phyloP scores from a whole-genome alignment of 2,113 vertebrate genomes.

The Antechinus flavipes region DNA sequence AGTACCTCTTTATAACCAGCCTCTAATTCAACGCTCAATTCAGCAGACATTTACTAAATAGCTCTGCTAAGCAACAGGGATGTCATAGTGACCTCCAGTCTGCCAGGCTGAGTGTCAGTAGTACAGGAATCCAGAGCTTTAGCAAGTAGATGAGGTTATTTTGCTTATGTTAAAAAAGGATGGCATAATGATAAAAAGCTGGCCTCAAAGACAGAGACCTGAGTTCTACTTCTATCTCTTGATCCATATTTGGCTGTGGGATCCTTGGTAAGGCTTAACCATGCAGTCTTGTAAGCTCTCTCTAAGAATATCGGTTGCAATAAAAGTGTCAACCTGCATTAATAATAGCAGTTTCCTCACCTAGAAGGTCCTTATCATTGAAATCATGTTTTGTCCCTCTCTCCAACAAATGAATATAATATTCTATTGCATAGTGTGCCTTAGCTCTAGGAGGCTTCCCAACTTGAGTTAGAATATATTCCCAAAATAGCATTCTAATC shows the following conservation, averaged over 20 bases:
- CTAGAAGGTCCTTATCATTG: neutral
- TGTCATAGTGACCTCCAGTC: neutral
- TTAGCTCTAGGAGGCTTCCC: neutral
- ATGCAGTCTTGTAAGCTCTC: neutral
- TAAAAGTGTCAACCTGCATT: neutral
- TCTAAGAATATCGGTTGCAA: neutral
- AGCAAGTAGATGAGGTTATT: neutral
- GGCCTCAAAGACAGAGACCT: neutral
- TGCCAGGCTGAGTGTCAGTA: neutral
- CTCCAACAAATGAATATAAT: neutral
- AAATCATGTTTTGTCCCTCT: neutral
- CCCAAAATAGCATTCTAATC: neutral
- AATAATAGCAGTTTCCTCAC: neutral
- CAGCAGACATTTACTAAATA: neutral
- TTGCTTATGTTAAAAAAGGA: neutral
- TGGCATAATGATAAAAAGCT: neutral
- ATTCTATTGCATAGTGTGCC: neutral
- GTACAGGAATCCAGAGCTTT: neutral
- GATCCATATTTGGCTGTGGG: neutral
- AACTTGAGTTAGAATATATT: neutral
- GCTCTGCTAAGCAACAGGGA: neutral
- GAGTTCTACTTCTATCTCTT: neutral
- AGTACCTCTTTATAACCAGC: neutral
- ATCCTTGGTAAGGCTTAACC: neutral
- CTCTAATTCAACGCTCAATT: neutral